A percentile compares a stretch with the other conserved stretches of the same genome.
Conservation (phyloP, 1,140 invertebrate species). For the Papilio polyxenes region DNA sequence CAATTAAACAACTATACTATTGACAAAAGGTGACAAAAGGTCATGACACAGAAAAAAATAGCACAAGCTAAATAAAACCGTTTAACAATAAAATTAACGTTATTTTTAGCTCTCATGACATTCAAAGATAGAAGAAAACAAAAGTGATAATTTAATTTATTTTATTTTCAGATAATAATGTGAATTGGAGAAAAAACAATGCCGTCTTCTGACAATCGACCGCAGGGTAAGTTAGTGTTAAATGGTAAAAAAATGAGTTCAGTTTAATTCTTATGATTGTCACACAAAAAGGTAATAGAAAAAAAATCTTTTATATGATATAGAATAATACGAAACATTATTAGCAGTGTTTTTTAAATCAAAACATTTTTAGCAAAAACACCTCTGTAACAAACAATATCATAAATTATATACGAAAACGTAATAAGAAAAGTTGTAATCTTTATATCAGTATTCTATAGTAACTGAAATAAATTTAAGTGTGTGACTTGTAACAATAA, state of each 20-base stretch:
- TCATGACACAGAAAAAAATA: neutral
- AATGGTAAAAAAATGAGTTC: neutral
- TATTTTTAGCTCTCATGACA: too few relatives aligned
- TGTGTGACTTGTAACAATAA: neutral
- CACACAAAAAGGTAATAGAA: neutral
- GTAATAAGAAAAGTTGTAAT: neutral
- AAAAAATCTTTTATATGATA: neutral
- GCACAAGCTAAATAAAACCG: neutral
- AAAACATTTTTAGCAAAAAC: neutral
- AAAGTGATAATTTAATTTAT: neutral
- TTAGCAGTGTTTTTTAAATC: neutral
- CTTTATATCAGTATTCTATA: neutral
- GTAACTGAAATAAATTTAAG: neutral
- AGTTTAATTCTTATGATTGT: neutral
- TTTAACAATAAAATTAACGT: too few relatives aligned
- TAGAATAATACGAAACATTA: neutral
- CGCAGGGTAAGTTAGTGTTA: neutral
- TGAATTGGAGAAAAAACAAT: neutral
- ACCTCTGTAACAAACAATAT: conserved; percentile 3
- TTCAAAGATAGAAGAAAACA: too few relatives aligned
- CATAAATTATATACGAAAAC: neutral
- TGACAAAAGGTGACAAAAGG: conserved; percentile 8
- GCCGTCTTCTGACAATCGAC: conserved; percentile 28
- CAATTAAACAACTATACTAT: neutral
- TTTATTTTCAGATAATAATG: conserved; percentile 23